Evolutionary conservation across 2,797 vertebrate genomes (phyloP).

Genomic region (Micropoecilia bifurca): DNA sequence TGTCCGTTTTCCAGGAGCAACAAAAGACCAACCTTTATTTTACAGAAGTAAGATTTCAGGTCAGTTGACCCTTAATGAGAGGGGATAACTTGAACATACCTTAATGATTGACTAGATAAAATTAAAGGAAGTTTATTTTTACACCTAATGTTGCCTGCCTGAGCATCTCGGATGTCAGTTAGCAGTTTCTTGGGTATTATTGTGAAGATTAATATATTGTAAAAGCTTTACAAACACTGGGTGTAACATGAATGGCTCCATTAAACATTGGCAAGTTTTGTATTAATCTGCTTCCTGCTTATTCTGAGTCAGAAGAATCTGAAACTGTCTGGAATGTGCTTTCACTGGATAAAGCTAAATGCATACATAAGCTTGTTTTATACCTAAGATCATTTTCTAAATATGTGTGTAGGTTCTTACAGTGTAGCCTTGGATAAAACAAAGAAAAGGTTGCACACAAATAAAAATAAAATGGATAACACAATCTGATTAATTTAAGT

Average conservation of each 20-base stretch:
- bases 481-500: background rate
- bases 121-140: background rate
- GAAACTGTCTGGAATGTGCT: background rate
- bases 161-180: too few species aligned
- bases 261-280: background rate
- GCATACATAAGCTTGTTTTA: background rate
- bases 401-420: background rate
- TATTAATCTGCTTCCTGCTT: background rate
- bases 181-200: background rate
- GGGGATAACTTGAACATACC: background rate
- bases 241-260: background rate
- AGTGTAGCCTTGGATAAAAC: background rate
- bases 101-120: background rate
- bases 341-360: background rate
- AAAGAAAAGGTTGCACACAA: background rate
- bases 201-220: background rate
- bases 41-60: background rate
- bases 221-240: background rate
- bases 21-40: too few species aligned
- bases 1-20: background rate
- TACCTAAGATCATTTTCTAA: background rate
- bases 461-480: background rate
- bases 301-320: background rate
- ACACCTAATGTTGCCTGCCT: background rate
- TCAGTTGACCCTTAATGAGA: background rate